Evolutionary conservation across 2,888 invertebrate species (phyloP).

Genomic region (Machimus atricapillus): DNA sequence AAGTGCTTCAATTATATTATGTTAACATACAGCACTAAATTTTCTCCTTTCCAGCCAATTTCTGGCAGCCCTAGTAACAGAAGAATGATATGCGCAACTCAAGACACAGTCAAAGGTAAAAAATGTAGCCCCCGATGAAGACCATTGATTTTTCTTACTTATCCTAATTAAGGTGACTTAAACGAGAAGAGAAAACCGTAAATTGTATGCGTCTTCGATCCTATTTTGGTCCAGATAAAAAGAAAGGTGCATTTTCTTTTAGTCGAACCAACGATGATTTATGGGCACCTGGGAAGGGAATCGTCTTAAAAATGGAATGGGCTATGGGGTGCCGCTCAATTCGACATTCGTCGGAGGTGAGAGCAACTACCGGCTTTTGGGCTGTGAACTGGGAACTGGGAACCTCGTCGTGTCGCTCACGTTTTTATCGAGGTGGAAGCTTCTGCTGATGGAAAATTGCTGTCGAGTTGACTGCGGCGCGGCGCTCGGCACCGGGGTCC

Average conservation of each 20-base stretch:
- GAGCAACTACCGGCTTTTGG: not conserved
- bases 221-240: not conserved
- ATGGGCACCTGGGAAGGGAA: not conserved
- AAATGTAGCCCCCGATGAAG: not conserved
- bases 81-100: not conserved
- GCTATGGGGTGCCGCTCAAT: not conserved
- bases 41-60: not conserved
- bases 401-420: not conserved
- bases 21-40: not conserved
- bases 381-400: not conserved
- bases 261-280: not conserved
- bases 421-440: not conserved
- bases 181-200: not conserved
- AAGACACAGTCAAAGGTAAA: not conserved
- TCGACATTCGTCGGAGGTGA: not conserved
- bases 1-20: not conserved
- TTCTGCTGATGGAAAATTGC: not conserved
- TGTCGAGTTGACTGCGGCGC: not conserved
- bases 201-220: not conserved
- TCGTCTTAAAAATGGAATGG: not conserved
- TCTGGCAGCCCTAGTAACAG: not conserved
- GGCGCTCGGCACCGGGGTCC: not conserved
- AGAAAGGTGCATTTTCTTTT: not conserved
- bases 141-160: constrained; percentile 1
- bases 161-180: not conserved